Conservation (phyloP, 2,888 invertebrate species). For the Thymelicus lineola region DNA sequence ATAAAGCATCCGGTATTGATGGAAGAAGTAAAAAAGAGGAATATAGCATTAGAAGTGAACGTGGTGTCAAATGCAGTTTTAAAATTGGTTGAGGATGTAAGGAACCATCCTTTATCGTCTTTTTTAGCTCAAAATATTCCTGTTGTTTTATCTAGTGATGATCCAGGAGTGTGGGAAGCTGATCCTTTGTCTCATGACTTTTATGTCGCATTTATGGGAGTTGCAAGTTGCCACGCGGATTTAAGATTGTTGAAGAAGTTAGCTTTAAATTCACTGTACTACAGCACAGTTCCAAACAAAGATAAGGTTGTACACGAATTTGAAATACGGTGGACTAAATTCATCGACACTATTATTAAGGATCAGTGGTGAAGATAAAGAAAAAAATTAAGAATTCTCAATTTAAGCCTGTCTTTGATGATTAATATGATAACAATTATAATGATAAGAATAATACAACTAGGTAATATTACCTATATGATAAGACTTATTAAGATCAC, state of each 20-base stretch:
- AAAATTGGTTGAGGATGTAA: slow-evolving; percentile 87
- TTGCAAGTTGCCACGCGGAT: slow-evolving; percentile 89
- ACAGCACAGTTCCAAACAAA: slow-evolving; percentile 85
- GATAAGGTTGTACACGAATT: slow-evolving; percentile 68
- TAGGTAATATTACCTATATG: too few relatives aligned
- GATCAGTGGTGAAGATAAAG: slow-evolving; percentile 49
- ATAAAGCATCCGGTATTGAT: slow-evolving; percentile 89
- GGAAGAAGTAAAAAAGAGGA: slow-evolving; percentile 82
- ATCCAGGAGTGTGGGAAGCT: slow-evolving; percentile 91
- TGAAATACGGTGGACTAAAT: slow-evolving; percentile 72
- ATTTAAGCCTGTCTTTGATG: background rate
- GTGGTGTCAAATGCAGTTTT: slow-evolving; percentile 92
- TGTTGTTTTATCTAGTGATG: slow-evolving; percentile 91
- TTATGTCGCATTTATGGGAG: slow-evolving; percentile 91
- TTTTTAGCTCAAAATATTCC: slow-evolving; percentile 88
- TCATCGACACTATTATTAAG: slow-evolving; percentile 62
- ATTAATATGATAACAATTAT: too few relatives aligned
- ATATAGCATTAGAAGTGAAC: slow-evolving; percentile 91
- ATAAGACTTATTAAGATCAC: too few relatives aligned
- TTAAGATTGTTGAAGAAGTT: slow-evolving; percentile 89
- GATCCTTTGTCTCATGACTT: slow-evolving; percentile 89
- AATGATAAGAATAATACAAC: too few relatives aligned
- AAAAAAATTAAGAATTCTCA: slow-evolving; percentile 3
- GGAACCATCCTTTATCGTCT: slow-evolving; percentile 90
- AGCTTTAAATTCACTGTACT: slow-evolving; percentile 89